Evolutionary conservation across 2,797 vertebrate genomes (phyloP).

Genomic region (Chrosomus eos): DNA sequence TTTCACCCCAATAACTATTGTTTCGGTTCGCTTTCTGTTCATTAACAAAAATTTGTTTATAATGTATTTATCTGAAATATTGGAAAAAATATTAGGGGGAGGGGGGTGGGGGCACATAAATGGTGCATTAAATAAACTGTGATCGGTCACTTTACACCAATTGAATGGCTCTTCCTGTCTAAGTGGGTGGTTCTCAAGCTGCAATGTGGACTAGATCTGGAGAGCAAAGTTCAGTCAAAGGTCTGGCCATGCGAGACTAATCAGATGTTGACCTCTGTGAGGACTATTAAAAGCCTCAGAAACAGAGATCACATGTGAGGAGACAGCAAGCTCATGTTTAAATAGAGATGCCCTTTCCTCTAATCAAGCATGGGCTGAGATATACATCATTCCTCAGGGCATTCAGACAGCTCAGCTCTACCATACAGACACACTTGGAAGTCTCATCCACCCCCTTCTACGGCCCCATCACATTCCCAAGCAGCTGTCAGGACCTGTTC

Average conservation of each 20-base stretch:
- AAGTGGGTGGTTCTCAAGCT: not conserved
- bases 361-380: conserved; percentile 16
- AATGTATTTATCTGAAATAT: not conserved
- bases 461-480: conserved; percentile 40
- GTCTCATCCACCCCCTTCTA: conserved; percentile 13
- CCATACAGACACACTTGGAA: conserved; percentile 21
- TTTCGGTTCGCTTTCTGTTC: not conserved
- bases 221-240: conserved; percentile 8
- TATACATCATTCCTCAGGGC: conserved; percentile 37
- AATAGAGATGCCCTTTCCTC: conserved; percentile 19
- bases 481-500: conserved; percentile 61
- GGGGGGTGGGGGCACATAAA: not conserved
- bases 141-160: not conserved
- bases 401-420: not conserved
- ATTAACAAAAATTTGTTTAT: not conserved
- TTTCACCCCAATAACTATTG: not conserved
- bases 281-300: conserved; percentile 14
- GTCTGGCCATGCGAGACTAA: not conserved
- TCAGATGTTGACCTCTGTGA: conserved; percentile 21
- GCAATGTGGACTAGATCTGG: not conserved
- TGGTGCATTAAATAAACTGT: not conserved
- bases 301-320: conserved; percentile 3
- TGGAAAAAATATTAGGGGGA: not conserved
- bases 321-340: conserved; percentile 27
- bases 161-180: not conserved